A percentile compares a stretch with the other conserved stretches of the same genome.
Conservation (phyloP, 2,797 vertebrate species). For the Betta splendens region DNA sequence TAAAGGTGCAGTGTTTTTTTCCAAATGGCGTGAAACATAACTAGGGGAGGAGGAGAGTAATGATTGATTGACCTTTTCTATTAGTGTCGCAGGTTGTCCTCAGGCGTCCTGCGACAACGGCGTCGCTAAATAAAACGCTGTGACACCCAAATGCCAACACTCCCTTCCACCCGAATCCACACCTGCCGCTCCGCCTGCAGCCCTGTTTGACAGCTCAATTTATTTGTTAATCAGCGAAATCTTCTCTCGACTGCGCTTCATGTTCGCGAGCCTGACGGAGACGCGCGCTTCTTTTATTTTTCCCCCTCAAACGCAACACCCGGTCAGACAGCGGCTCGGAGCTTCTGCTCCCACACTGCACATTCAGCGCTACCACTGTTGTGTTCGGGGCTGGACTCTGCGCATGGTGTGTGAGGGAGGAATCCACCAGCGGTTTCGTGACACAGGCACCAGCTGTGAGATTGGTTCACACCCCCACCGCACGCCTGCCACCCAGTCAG, state of each 20-base stretch:
- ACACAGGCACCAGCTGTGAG: constrained; percentile 50
- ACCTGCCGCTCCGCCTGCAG: constrained; percentile 43
- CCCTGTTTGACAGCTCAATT: constrained; percentile 37
- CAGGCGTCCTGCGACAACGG: constrained; percentile 33
- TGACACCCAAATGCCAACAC: constrained; percentile 44
- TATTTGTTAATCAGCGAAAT: constrained; percentile 44
- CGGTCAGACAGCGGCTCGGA: constrained; percentile 45
- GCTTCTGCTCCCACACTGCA: constrained; percentile 18
- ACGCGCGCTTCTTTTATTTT: constrained; percentile 4
- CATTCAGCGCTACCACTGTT: constrained; percentile 13
- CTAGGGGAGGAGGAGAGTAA: constrained; percentile 53
- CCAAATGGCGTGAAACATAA: constrained; percentile 39
- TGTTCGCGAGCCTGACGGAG: constrained; percentile 11
- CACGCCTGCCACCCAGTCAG: constrained; percentile 50
- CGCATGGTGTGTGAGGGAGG: constrained; percentile 7
- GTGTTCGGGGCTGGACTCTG: constrained; percentile 22
- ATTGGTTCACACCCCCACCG: constrained; percentile 38
- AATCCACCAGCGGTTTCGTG: constrained; percentile 28
- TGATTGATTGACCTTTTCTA: constrained; percentile 56
- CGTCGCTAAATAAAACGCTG: constrained; percentile 47
- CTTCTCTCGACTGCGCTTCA: constrained; percentile 1
- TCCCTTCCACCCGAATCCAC: constrained; percentile 41
- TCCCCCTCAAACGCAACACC: constrained; percentile 37
- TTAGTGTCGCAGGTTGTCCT: constrained; percentile 35
- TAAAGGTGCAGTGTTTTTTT: constrained; percentile 34